A percentile compares a stretch with the other conserved stretches of the same genome.
These are phyloP conservation scores for Lithophane leautieri DNA, from an alignment of 2,888 invertebrate genomes.

Conservation along the genomic window DNA sequence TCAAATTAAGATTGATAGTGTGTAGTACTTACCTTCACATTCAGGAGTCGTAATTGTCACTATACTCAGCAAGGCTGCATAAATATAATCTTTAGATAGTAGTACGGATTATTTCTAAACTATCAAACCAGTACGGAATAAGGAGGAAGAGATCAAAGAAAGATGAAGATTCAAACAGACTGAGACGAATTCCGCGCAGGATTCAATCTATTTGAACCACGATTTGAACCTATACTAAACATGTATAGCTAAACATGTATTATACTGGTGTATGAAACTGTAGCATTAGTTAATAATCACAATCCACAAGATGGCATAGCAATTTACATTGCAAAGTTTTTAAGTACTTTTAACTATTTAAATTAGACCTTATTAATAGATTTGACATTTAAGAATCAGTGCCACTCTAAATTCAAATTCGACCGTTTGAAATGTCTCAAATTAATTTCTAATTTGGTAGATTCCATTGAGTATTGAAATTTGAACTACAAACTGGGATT, in stretches of 20 bases:
- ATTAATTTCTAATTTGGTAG: slow-evolving; percentile 37
- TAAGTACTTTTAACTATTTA: slow-evolving; percentile 7
- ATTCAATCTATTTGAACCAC: neutral
- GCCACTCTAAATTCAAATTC: slow-evolving; percentile 46
- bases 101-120: neutral
- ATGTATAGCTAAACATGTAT: neutral
- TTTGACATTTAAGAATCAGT: slow-evolving; percentile 37
- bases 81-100: too few species aligned
- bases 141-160: neutral
- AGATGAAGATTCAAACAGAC: neutral
- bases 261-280: neutral
- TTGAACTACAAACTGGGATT: slow-evolving; percentile 22
- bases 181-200: neutral
- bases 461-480: slow-evolving; percentile 20
- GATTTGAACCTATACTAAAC: neutral
- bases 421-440: slow-evolving; percentile 32
- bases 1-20: too few species aligned
- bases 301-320: neutral
- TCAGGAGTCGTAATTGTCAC: neutral
- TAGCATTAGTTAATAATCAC: neutral
- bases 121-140: neutral
- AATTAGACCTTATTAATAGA: slow-evolving; percentile 12
- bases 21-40: too few species aligned
- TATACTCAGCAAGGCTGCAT: neutral
- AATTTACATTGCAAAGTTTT: slow-evolving; percentile 8